Conservation (phyloP, 2,888 invertebrate species). For the Gandaritis pyraliata region DNA sequence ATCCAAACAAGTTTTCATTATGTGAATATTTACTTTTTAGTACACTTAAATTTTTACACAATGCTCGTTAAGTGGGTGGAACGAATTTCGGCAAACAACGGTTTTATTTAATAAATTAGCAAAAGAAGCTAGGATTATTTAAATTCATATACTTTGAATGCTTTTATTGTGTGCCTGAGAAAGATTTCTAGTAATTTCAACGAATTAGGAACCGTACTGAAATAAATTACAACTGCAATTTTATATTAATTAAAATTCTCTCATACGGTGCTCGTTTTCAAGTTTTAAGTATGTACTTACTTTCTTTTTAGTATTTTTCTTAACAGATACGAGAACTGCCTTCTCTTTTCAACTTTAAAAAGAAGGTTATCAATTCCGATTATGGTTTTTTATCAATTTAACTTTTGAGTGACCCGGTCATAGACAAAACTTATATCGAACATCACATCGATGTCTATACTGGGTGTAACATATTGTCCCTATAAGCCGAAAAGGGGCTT, state of each 20-base stretch:
- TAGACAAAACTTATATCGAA: no score
- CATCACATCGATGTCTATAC: no score
- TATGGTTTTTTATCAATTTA: no score
- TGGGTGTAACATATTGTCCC: no score
- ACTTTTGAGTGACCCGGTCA: no score
- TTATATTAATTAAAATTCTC: background rate
- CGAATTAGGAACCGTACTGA: background rate
- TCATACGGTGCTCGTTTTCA: background rate
- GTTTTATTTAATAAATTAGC: background rate
- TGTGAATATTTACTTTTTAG: no score
- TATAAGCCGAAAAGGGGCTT: no score
- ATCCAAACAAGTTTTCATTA: no score
- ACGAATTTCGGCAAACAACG: background rate
- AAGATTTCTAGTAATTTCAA: no score
- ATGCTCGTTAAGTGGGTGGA: background rate
- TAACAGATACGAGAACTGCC: no score
- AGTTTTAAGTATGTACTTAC: constrained; percentile 1
- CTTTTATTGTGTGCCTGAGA: background rate
- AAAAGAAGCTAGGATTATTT: background rate
- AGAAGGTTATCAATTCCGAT: no score
- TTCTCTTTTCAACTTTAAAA: no score
- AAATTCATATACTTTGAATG: background rate
- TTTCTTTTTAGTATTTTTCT: background rate
- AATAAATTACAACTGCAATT: background rate
- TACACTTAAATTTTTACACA: background rate